Conservation (phyloP, 2,797 vertebrate species). For the Alectoris magna region DNA sequence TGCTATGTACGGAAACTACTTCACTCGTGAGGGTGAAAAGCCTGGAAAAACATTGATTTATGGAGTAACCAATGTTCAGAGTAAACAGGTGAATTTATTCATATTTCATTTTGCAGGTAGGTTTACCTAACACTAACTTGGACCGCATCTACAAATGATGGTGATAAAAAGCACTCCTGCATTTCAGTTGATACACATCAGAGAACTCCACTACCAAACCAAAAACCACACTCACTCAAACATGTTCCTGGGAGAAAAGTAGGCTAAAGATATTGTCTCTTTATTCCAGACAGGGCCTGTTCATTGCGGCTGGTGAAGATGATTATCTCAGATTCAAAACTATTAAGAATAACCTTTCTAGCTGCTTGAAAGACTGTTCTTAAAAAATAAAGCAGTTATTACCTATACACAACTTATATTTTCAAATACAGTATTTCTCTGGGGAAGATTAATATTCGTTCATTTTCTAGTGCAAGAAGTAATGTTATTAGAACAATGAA, state of each 20-base stretch:
- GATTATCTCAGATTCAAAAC: conserved; percentile 58
- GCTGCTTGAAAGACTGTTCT: conserved; percentile 50
- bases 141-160: conserved; percentile 67
- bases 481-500: conserved; percentile 16
- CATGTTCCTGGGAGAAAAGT: conserved; percentile 46
- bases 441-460: background rate
- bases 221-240: conserved; percentile 60
- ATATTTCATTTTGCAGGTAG: background rate
- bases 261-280: conserved; percentile 61
- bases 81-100: conserved; percentile 70
- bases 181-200: conserved; percentile 65
- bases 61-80: conserved; percentile 2
- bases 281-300: conserved; percentile 64
- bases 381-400: conserved; percentile 44
- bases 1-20: background rate
- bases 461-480: background rate
- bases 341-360: conserved; percentile 52
- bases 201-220: conserved; percentile 60
- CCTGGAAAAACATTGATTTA: background rate
- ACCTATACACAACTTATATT: conserved; percentile 8
- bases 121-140: conserved; percentile 41
- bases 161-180: conserved; percentile 55
- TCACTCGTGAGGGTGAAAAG: background rate
- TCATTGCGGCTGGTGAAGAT: conserved; percentile 62
- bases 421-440: conserved; percentile 38